Evolutionary conservation across 2,113 vertebrate genomes (phyloP).

Genomic region (Casuarius casuarius): DNA sequence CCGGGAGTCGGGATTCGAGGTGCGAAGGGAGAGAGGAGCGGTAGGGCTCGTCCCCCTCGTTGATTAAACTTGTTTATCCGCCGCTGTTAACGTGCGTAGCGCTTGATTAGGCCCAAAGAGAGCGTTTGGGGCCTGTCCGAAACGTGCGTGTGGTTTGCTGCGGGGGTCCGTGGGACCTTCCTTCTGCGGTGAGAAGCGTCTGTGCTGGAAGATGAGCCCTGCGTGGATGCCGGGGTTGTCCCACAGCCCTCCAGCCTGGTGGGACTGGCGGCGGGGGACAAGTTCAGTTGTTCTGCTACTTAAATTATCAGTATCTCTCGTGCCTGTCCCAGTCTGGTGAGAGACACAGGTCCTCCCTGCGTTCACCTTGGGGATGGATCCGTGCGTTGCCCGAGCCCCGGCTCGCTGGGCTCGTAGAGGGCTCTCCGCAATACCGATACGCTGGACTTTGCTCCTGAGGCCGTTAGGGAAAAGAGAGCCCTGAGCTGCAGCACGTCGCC

Average conservation of each 20-base stretch:
- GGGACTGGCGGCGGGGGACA: not conserved
- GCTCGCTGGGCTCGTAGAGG: not conserved
- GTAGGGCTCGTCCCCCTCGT: fast-evolving
- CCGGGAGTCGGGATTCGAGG: not conserved
- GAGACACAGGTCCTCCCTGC: too few species aligned
- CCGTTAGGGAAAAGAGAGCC: not conserved
- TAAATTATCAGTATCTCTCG: not conserved
- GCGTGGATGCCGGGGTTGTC: too few species aligned
- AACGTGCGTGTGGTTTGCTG: fast-evolving
- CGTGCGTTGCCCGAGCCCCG: not conserved
- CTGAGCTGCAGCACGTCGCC: not conserved
- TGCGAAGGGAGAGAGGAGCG: not conserved
- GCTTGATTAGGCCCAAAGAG: not conserved
- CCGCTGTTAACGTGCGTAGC: fast-evolving
- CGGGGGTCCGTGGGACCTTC: not conserved
- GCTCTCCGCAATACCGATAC: not conserved
- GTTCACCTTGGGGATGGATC: not conserved
- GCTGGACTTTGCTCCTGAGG: conserved; percentile 18
- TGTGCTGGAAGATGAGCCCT: not conserved
- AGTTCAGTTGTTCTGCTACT: not conserved
- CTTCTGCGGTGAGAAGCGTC: not conserved
- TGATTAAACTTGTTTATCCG: not conserved
- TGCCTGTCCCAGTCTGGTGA: not conserved
- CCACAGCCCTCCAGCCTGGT: not conserved
- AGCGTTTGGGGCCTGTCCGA: not conserved